Evolutionary conservation across 2,797 vertebrate genomes (phyloP).

Genomic region (Betta splendens): DNA sequence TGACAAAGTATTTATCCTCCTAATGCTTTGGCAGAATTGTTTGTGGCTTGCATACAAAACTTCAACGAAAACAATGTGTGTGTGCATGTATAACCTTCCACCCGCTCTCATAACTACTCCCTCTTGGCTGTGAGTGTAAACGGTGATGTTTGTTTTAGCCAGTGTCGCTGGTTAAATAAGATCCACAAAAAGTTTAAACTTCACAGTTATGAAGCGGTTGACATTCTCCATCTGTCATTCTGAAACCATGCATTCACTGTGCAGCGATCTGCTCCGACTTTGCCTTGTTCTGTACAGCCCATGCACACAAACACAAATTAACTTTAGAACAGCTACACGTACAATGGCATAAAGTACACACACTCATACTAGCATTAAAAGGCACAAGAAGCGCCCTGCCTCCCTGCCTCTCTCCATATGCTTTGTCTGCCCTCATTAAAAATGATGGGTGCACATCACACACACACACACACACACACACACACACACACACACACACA

Average conservation of each 20-base stretch:
- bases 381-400: constrained; percentile 41
- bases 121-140: constrained; percentile 29
- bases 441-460: constrained; percentile 76
- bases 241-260: constrained; percentile 42
- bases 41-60: constrained; percentile 9
- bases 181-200: constrained; percentile 34
- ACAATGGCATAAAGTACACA: constrained; percentile 20
- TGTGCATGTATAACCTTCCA: constrained; percentile 3
- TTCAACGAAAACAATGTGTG: constrained; percentile 4
- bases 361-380: constrained; percentile 40
- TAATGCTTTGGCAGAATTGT: constrained; percentile 22
- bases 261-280: constrained; percentile 24
- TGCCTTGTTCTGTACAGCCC: constrained; percentile 2
- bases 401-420: constrained; percentile 65
- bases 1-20: constrained; percentile 30
- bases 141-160: constrained; percentile 36
- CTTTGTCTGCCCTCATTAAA: constrained; percentile 82
- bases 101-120: background rate
- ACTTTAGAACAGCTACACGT: constrained; percentile 19
- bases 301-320: constrained; percentile 18
- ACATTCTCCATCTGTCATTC: constrained; percentile 65
- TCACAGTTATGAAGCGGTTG: constrained; percentile 47
- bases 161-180: constrained; percentile 24
- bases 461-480: constrained; percentile 39
- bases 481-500: constrained; percentile 52